These are phyloP conservation scores for Distichodus sexfasciatus DNA, from an alignment of 2,797 vertebrate genomes.

Conservation along the genomic window DNA sequence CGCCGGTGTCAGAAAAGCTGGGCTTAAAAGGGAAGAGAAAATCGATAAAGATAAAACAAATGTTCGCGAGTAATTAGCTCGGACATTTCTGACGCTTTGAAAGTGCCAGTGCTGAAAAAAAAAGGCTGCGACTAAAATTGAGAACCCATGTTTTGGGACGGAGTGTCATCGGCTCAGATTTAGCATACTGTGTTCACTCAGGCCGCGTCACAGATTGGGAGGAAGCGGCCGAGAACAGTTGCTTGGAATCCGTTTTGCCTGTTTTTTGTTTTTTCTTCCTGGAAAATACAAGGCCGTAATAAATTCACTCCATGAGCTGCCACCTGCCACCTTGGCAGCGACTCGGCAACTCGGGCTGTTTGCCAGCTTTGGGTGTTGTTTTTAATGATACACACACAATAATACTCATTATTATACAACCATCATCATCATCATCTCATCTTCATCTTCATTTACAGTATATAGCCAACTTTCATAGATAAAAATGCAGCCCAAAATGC, in stretches of 20 bases:
- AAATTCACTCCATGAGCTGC: slow-evolving; percentile 15
- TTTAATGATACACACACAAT: slow-evolving; percentile 8
- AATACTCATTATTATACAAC: too few relatives aligned
- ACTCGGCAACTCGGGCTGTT: background rate
- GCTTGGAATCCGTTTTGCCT: slow-evolving; percentile 3
- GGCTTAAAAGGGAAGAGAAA: slow-evolving; percentile 20
- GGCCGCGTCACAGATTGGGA: slow-evolving; percentile 18
- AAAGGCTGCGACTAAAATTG: slow-evolving; percentile 17
- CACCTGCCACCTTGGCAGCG: slow-evolving; percentile 31
- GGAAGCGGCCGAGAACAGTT: background rate
- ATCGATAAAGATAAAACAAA: slow-evolving; percentile 40
- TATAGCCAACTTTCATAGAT: too few relatives aligned
- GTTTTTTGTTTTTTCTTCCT: background rate
- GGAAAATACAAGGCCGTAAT: slow-evolving; percentile 20
- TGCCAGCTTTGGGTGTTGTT: slow-evolving; percentile 19
- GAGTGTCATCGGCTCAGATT: slow-evolving; percentile 2
- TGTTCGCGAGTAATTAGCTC: slow-evolving; percentile 35
- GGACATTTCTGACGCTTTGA: slow-evolving; percentile 16
- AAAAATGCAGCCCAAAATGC: too few relatives aligned
- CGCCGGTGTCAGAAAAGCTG: slow-evolving; percentile 37
- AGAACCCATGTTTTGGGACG: background rate
- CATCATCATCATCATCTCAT: too few relatives aligned
- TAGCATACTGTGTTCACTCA: background rate
- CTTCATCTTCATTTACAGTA: too few relatives aligned
- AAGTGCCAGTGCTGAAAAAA: slow-evolving; percentile 26